Percentiles rank a stretch among this genome's conserved stretches.
Conservation (phyloP, 2,888 invertebrate genomes). For the Conistra vaccinii region DNA sequence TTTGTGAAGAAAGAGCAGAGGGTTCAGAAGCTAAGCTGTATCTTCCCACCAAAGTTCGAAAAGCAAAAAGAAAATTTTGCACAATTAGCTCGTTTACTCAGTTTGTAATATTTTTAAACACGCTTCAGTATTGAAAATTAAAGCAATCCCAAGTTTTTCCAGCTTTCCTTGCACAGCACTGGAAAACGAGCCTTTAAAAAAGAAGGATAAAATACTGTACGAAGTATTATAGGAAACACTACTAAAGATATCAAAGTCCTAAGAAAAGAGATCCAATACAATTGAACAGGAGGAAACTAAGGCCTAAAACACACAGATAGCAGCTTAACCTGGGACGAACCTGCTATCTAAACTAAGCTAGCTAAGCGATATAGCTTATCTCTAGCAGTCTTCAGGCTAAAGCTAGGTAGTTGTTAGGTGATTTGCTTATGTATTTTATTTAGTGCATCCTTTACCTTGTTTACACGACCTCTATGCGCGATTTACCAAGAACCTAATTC, state of each 20-base stretch:
- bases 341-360: no score
- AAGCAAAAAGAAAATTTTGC: background rate
- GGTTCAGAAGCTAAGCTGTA: background rate
- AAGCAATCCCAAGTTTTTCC: background rate
- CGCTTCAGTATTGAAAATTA: background rate
- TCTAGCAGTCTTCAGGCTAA: background rate
- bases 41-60: background rate
- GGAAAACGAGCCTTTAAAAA: background rate
- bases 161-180: background rate
- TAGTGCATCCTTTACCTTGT: background rate
- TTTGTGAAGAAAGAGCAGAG: background rate
- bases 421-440: background rate
- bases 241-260: constrained; percentile 19
- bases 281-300: constrained; percentile 28
- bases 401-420: no score
- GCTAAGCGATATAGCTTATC: background rate
- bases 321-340: no score
- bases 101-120: background rate
- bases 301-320: background rate
- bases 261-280: constrained; percentile 27
- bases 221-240: background rate
- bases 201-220: background rate
- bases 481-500: background rate
- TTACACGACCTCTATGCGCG: background rate
- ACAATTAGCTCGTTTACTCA: background rate